These are phyloP conservation scores for Mesochorus sp. DNA, from an alignment of 2,888 invertebrate genomes.

Conservation along the genomic window DNA sequence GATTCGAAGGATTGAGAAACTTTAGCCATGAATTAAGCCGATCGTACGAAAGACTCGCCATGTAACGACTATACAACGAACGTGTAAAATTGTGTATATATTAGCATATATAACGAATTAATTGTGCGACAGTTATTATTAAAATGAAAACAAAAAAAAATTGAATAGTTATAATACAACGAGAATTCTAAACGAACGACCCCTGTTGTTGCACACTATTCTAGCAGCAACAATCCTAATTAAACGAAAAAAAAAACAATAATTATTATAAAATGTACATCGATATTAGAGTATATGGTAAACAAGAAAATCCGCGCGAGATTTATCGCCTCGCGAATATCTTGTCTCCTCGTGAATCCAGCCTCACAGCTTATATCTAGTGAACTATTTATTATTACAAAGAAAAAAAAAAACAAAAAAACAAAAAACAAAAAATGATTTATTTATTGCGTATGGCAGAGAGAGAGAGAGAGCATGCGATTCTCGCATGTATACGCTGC, in stretches of 20 bases:
- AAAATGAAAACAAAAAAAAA: not conserved
- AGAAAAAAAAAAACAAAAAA: too few species aligned
- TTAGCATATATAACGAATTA: constrained; percentile 47
- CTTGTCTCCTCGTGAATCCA: constrained; percentile 39
- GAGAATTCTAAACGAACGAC: not conserved
- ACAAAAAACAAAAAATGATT: constrained; percentile 50
- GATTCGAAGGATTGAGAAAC: not conserved
- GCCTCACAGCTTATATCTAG: constrained; percentile 44
- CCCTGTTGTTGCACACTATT: constrained; percentile 13
- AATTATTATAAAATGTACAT: not conserved
- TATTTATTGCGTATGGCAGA: constrained; percentile 60
- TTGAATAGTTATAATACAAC: not conserved
- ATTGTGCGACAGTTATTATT: constrained; percentile 19
- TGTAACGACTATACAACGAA: constrained; percentile 44
- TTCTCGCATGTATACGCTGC: constrained; percentile 43
- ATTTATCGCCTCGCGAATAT: constrained; percentile 26
- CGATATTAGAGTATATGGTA: constrained; percentile 29
- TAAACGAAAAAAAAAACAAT: not conserved
- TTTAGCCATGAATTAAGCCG: constrained; percentile 17
- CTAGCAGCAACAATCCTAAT: constrained; percentile 42
- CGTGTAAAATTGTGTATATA: constrained; percentile 60
- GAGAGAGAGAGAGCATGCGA: constrained; percentile 32
- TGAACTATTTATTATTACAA: constrained; percentile 20
- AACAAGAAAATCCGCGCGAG: constrained; percentile 30
- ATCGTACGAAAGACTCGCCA: constrained; percentile 63